phyloP scores from a whole-genome alignment of 2,113 vertebrate species.

The Excalfactoria chinensis region DNA sequence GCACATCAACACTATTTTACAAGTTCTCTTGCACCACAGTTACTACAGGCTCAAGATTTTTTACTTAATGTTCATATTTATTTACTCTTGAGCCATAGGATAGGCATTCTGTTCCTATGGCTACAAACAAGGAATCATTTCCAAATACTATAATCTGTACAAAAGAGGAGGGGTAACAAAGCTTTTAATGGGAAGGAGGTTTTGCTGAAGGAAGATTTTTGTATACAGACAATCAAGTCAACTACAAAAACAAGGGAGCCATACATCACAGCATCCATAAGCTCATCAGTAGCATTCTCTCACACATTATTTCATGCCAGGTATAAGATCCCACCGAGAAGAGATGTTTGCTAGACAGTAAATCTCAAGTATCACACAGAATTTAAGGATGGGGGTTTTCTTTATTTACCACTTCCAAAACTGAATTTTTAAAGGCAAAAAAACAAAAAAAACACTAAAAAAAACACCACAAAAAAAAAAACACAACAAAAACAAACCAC shows the following conservation, averaged over 20 bases:
- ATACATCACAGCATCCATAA: neutral
- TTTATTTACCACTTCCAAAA: neutral
- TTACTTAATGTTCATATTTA: neutral
- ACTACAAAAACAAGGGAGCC: neutral
- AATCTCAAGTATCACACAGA: neutral
- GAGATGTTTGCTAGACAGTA: neutral
- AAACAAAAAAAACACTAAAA: neutral
- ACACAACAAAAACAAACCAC: too few species aligned
- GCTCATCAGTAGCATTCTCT: neutral
- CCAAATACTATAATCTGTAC: neutral
- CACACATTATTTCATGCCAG: neutral
- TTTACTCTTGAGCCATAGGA: neutral
- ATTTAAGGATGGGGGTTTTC: neutral
- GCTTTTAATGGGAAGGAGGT: neutral
- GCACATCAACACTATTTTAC: neutral
- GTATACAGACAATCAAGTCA: neutral
- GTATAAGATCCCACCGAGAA: neutral
- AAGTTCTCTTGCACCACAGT: neutral
- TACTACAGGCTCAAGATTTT: neutral
- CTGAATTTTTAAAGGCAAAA: neutral
- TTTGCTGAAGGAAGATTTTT: neutral
- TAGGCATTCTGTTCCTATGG: neutral
- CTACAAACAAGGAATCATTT: neutral
- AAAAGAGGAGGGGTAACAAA: neutral
- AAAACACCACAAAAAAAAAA: neutral